phyloP scores from a whole-genome alignment of 2,113 vertebrate genomes.

The Erinaceus europaeus region DNA sequence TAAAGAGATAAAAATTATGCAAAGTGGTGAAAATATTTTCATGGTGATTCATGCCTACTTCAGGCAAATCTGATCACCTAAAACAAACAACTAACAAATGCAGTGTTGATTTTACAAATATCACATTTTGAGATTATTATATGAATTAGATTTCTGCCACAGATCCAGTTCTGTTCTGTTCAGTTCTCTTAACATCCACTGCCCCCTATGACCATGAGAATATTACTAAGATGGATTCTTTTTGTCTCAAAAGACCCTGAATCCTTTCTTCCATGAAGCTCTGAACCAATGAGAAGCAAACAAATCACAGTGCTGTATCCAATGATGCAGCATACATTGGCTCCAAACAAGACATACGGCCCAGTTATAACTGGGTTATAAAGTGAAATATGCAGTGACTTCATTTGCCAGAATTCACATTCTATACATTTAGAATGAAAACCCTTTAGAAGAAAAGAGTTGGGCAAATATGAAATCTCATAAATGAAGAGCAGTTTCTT shows the following conservation, averaged over 20 bases:
- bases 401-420: not conserved
- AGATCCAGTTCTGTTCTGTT: not conserved
- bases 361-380: not conserved
- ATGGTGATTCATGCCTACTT: not conserved
- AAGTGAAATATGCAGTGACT: not conserved
- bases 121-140: not conserved
- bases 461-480: not conserved
- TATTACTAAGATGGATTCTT: not conserved
- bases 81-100: not conserved
- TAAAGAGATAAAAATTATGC: conserved; percentile 20
- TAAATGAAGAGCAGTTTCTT: not conserved
- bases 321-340: not conserved
- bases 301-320: not conserved
- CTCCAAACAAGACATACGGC: rapidly evolving
- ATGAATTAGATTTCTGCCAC: not conserved
- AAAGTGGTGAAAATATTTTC: conserved; percentile 23
- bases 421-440: not conserved
- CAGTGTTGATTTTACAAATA: not conserved
- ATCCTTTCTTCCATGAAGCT: not conserved
- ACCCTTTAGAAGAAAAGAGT: not conserved
- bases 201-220: not conserved
- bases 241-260: not conserved
- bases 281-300: not conserved
- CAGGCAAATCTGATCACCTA: not conserved
- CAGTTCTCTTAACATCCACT: not conserved